phyloP scores from a whole-genome alignment of 2,797 vertebrate species.

The Pyrrhura leucotis region DNA sequence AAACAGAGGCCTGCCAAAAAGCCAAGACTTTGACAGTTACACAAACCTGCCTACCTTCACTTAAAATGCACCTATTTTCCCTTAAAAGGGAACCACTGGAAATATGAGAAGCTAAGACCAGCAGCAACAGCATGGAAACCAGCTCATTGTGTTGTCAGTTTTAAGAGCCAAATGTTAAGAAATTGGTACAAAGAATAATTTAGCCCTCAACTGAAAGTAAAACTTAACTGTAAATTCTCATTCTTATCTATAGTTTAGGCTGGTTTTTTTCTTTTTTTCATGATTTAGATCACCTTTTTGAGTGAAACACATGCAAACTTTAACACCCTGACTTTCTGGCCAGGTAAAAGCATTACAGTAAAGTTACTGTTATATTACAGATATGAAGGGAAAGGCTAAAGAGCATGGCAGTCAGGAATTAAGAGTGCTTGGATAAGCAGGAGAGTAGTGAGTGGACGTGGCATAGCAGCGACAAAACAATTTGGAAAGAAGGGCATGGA shows the following conservation, averaged over 20 bases:
- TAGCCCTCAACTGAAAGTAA: neutral
- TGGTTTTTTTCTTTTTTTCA: rapidly evolving
- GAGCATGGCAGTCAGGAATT: neutral
- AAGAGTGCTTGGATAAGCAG: neutral
- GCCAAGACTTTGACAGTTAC: neutral
- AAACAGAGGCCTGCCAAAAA: neutral
- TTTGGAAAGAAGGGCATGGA: neutral
- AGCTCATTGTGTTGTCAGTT: neutral
- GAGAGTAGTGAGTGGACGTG: neutral
- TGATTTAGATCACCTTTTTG: neutral
- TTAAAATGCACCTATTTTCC: neutral
- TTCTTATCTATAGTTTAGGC: neutral
- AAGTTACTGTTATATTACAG: neutral
- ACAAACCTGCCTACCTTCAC: neutral
- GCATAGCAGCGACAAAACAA: neutral
- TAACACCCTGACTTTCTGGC: neutral
- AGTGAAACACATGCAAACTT: neutral
- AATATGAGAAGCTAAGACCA: neutral
- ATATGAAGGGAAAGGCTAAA: neutral
- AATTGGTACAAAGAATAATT: neutral
- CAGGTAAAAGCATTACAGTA: neutral
- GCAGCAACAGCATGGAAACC: neutral
- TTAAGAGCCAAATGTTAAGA: neutral
- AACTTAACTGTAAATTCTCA: neutral
- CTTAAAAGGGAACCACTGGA: neutral